Evolutionary conservation across 1,140 invertebrate species (phyloP), one percentile per base, ranked within the genome.

Genomic region (Leptopilina clavipes): DNA sequence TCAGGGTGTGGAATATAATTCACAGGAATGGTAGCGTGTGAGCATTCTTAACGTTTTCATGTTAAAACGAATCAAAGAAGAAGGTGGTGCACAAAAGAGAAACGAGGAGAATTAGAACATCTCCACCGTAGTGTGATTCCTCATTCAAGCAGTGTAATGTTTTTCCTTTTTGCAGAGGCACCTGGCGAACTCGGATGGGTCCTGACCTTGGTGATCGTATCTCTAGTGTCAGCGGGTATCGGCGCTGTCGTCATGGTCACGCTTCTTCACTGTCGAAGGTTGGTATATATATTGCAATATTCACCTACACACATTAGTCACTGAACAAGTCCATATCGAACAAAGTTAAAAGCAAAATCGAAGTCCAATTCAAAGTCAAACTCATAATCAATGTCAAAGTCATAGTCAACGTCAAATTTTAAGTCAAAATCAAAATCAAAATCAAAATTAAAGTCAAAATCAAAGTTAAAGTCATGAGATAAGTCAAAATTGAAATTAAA

Each of bases 221-320:
- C 91, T 14, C 80, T 92, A 73, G 85, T 92, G 75, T 92, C 92
- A 70, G 92, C 92, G 43, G 88, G 90, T 40, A 90, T 91, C 74
- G 92, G 92, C n/a, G 91, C 92, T 48, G 89, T 91, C 52, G 85
- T 92, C 72, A 92, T 92, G 92, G 90, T 92, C 79, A 90, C 91
- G 73, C 85, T 92, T 70, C 87, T 92, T 71, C 90, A 92, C 76
- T 92, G 91, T 83, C 82, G 91, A 81, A 92, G 89, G 91, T 92
- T 80, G 82, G 89, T 88, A 83, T 19, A 48, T n/a, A n/a, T n/a
- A n/a, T 65, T 74, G 74, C 59, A 44, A 80, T 82, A 78, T 72
- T 72, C 71, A 78, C 59, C 71, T 74, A 70, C 9, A 40, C 9
- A 40, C 70, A 76, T 54, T 37, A 56, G 40, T 45, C 43, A 43